Evolutionary conservation across 2,888 invertebrate species (phyloP), one percentile per base, ranked within the genome.

Genomic region (Auanema freiburgensis): DNA sequence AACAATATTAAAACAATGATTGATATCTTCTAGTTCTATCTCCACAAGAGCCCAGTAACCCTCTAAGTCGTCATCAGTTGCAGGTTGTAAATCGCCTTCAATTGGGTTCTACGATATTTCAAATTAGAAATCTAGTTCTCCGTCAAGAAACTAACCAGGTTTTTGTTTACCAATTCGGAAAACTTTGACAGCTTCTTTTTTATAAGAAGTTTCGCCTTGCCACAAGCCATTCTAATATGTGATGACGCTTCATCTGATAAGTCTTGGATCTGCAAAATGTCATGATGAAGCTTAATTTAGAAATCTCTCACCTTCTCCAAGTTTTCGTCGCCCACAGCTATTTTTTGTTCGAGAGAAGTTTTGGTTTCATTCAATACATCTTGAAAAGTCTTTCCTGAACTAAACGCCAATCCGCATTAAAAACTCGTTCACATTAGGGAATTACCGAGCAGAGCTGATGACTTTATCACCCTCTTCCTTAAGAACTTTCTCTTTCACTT

Each of bases 41-140:
- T 66, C 57, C 44, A 72, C 58, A 33, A 72, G 64, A 10, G 59
- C 62, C 67, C 67, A 72, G 53, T 68, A 72, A 24, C 72, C 72
- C 25, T 63, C 65, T 43, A 72, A 53, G 46, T 72, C 72, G 33
- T 71, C 70, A 3, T 59, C 16, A 8, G 62, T 62, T 11, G 69
- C 60, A 23, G 67, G 60, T 43, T 58, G 57, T 12, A 65, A 42
- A 25, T 67, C 66, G 14, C 40, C 57, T 11, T 49, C 42, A 4
- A 46, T 24, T 2, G 69, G 67, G 40, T 67, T 11, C 69, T 69
- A 33, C 8, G 33, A 33, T 33, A 5, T 33, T 33, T 33, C 33
- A 33, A 33, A 33, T 33, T 5, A 43, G 8, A 60, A 49, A 58
- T 25, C 25, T 16, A 46, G 21, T 46, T 21, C 46, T 46, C 4